Conservation (phyloP, 2,797 vertebrate species). For the Thamnophis elegans region DNA sequence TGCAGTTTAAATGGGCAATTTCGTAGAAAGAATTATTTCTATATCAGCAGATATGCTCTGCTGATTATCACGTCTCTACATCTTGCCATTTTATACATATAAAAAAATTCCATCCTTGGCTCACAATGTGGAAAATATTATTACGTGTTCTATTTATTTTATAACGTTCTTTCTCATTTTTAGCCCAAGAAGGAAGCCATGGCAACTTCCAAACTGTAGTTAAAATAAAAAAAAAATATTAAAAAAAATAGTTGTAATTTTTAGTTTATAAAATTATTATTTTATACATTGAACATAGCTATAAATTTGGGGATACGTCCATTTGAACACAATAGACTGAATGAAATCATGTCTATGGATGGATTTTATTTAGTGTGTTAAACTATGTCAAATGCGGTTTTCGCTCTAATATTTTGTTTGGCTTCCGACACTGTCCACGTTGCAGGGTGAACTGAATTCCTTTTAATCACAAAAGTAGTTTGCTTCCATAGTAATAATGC, state of each 20-base stretch:
- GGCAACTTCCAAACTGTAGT: neutral
- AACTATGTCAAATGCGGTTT: neutral
- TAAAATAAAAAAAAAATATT: neutral
- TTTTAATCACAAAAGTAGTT: neutral
- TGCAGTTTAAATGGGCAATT: conserved; percentile 12
- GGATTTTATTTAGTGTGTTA: neutral
- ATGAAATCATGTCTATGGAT: neutral
- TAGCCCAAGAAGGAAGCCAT: too few species aligned
- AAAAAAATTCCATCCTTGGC: neutral
- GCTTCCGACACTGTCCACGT: neutral
- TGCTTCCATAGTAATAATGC: neutral
- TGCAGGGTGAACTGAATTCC: neutral
- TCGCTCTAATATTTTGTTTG: neutral
- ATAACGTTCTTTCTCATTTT: neutral
- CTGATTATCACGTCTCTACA: neutral
- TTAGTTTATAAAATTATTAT: neutral
- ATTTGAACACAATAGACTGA: neutral
- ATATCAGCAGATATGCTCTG: conserved; percentile 59
- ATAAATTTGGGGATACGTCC: neutral
- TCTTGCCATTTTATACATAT: neutral
- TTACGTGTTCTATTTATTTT: neutral
- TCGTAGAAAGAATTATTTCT: conserved; percentile 57
- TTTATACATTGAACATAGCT: neutral
- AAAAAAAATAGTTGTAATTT: neutral
- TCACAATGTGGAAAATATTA: neutral